Conservation (phyloP, 2,797 vertebrate genomes). For the Anguilla marmorata region DNA sequence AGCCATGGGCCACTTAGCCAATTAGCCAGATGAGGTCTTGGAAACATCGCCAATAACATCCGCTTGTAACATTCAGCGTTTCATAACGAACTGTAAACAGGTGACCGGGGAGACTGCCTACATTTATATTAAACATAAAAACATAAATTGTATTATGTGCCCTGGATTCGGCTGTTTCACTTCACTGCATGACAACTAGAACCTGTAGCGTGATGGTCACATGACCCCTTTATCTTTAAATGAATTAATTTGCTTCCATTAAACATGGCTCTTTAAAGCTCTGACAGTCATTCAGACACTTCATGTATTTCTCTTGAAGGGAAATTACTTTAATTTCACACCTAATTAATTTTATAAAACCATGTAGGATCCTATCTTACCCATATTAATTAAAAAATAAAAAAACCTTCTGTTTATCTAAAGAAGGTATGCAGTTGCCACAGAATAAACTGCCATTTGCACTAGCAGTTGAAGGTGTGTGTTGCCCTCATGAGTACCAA, state of each 20-base stretch:
- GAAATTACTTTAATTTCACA: no score
- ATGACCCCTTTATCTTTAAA: neutral
- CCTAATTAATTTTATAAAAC: no score
- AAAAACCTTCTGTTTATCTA: no score
- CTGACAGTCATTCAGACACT: neutral
- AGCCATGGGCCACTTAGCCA: conserved; percentile 33
- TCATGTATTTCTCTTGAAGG: no score
- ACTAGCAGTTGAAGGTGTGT: no score
- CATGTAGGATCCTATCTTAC: no score
- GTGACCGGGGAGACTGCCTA: neutral
- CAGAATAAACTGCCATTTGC: no score
- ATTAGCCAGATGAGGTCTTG: conserved; percentile 44
- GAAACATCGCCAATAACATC: neutral
- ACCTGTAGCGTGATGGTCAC: neutral
- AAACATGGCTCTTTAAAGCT: neutral
- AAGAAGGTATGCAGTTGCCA: no score
- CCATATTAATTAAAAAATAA: no score
- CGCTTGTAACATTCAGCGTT: neutral
- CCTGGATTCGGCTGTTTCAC: neutral
- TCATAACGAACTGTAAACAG: neutral
- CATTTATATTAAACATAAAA: neutral
- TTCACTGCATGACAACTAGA: neutral
- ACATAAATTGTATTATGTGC: neutral
- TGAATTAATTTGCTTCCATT: neutral
- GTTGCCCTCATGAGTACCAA: no score